Evolutionary conservation across 2,888 invertebrate genomes (phyloP).

Genomic region (Agapostemon virescens): DNA sequence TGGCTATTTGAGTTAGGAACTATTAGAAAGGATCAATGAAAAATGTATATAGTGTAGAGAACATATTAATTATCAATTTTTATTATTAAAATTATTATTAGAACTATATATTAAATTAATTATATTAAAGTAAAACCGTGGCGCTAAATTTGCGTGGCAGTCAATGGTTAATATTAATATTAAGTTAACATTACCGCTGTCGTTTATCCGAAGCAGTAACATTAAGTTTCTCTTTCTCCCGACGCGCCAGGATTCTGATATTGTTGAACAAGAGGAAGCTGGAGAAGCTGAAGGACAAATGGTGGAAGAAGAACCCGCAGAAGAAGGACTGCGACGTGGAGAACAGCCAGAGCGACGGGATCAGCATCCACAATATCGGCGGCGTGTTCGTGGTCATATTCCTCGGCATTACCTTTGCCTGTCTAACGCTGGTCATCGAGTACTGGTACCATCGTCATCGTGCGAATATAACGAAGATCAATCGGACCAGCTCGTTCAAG

Average conservation of each 20-base stretch:
- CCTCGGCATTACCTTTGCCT: constrained; percentile 95
- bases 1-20: too few species aligned
- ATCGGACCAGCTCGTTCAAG: constrained; percentile 42
- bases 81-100: too few species aligned
- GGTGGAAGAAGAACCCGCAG: constrained; percentile 96
- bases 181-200: too few species aligned
- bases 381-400: constrained; percentile 99
- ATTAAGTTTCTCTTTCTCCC: not conserved
- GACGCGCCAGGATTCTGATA: constrained; percentile 88
- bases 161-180: too few species aligned
- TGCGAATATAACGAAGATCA: constrained; percentile 81
- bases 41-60: too few species aligned
- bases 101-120: too few species aligned
- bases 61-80: too few species aligned
- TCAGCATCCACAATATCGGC: constrained; percentile 98
- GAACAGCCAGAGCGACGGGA: constrained; percentile 97
- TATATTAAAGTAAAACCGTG: too few species aligned
- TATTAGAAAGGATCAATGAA: too few species aligned
- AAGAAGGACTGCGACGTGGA: constrained; percentile 90
- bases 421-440: constrained; percentile 94
- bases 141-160: too few species aligned
- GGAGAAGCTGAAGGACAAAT: constrained; percentile 96
- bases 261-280: constrained; percentile 95
- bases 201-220: too few species aligned
- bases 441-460: constrained; percentile 96